Base-by-base conservation (phyloP, 1,140 invertebrate species). In the Halesus radiatus region DNA sequence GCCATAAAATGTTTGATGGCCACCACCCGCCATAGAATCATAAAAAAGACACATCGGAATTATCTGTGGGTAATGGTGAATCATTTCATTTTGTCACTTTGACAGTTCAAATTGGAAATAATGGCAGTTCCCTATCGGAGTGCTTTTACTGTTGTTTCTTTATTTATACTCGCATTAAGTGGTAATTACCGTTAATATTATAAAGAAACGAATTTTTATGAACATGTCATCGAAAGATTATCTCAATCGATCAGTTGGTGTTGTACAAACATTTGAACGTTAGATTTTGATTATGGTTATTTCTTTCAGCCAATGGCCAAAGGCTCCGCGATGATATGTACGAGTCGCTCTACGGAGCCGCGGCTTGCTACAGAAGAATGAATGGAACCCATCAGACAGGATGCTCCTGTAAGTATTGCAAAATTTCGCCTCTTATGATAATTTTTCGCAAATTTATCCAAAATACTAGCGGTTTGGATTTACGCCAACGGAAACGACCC, bases 381-480 rank as follows among this genome's bases (percentile, higher is more conserved):
- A 98, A 98, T 92, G 96, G 93, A 60, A 98, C 97, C 20, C 96
- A 98, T 91, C 95, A 98, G 87, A 94, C 95, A 85, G 97, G 97
- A 78, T 98, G 97, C 88, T 93, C 94, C 52, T 97, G 96, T 96
- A 92, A 93, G 93, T 93, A 84, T 83, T 52, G 3, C 20, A 4
- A 56, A 22, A n/a, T 8, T 20, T 50, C 3, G 6, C 0, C 8
- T 6, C 18, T 20, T 32, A 0, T 29, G 3, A 5, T 1, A 3
- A 64, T 13, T 23, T 64, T 64, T 13, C 20, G 54, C 54, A 22
- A 18, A 56, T 56, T 7, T 0, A 64, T 32, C 10, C n/a, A 60
- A 56, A 20, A 64, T 52, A 80, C 15, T 23, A 60, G 23, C 22
- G 56, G 53, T 45, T 45, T 45, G 37, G 37, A 45, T 76, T 37